Base-by-base conservation (phyloP, 2,797 vertebrate genomes). In the Clamator glandarius region DNA sequence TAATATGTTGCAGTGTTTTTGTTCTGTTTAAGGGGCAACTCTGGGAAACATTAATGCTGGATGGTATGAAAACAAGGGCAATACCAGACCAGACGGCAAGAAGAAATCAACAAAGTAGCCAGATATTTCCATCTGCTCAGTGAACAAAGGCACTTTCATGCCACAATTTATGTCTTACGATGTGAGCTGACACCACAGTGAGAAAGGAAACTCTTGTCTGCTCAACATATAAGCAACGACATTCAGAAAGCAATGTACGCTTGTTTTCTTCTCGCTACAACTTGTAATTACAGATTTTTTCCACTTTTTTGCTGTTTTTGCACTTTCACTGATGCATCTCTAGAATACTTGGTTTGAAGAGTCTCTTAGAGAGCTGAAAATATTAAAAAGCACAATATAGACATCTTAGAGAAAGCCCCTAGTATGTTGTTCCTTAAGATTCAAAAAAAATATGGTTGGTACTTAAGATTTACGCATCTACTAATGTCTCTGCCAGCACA, bases 101-200 rank as follows among this genome's bases (percentile, higher is more conserved):
- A 93, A 94, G 86, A 93, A 95, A 92, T 58, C 33, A 36, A 91
- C 44, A 24, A 36, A 93, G 72, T 78, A 48, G 89, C 73, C 96
- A 96, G 96, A 96, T 51, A 82, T 81, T 92, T 95, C 95, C 96
- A 96, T 97, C 96, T 97, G 96, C 67, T 95, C 81, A 68, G 39
- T 31, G 55, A 94, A 79, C 69, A 89, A 68, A 86, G 68, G 87
- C 61, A 70, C 59, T 75, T 87, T 48, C 52, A 42, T 51, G 76
- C 66, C 57, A 77, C 78, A 31, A 33, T 78, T 87, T 70, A 66
- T 44, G 85, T 64, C 54, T 94, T 92, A 89, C 92, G 87, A 58
- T 77, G 25, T 23, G 51, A 92, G 67, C 63, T 90, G 59, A 67
- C 8, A 2, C 26, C 67, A 78, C 26, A 46, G 69, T 19, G 44